Evolutionary conservation across 2,888 invertebrate genomes (phyloP).

Genomic region (Andrena trimmerana): DNA sequence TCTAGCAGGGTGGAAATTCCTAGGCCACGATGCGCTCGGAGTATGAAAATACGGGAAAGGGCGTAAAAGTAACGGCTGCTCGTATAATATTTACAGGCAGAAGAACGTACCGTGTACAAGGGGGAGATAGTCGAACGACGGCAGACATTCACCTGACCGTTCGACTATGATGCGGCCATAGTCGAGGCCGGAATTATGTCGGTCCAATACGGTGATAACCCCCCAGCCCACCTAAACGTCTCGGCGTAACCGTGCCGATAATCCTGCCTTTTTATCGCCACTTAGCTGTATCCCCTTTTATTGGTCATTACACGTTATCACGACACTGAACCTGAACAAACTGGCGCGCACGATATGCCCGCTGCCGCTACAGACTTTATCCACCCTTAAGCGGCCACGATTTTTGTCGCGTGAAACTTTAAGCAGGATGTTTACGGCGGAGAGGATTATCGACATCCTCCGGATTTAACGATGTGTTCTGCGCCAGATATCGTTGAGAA

Average conservation of each 20-base stretch:
- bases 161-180: conserved; percentile 17
- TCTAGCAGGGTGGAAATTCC: conserved; percentile 17
- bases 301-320: conserved; percentile 59
- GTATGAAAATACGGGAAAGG: background rate
- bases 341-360: conserved; percentile 6
- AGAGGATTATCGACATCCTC: background rate
- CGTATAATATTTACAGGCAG: conserved; percentile 47
- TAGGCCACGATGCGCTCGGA: background rate
- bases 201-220: conserved; percentile 46
- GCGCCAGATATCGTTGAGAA: background rate
- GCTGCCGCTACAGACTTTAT: conserved; percentile 14
- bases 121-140: conserved; percentile 14
- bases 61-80: conserved; percentile 40
- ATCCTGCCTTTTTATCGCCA: conserved; percentile 59
- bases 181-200: conserved; percentile 41
- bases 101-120: conserved; percentile 11
- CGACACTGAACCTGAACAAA: conserved; percentile 46
- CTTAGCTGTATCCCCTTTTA: conserved; percentile 53
- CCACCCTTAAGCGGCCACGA: background rate
- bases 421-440: background rate
- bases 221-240: conserved; percentile 19
- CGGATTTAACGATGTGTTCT: background rate
- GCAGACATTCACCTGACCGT: conserved; percentile 20
- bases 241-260: conserved; percentile 39
- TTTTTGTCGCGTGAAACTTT: conserved; percentile 16